Conservation (phyloP, 2,888 invertebrate genomes). For the Hoplodrina ambigua region DNA sequence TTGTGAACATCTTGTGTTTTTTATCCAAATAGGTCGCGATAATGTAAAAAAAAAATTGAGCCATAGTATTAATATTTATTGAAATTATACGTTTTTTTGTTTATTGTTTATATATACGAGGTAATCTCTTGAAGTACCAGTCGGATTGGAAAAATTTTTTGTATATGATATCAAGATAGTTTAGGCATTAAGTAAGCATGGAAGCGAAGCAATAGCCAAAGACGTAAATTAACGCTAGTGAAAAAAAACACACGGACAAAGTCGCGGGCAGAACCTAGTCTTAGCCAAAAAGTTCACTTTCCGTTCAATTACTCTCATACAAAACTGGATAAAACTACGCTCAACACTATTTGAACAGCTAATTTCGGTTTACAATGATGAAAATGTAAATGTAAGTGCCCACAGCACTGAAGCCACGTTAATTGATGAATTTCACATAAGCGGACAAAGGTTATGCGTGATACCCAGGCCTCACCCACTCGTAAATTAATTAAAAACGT, state of each 20-base stretch:
- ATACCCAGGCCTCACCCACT: constrained; percentile 75
- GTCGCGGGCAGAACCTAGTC: too few relatives aligned
- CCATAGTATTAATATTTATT: too few relatives aligned
- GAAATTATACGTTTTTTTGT: too few relatives aligned
- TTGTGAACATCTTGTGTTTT: background rate
- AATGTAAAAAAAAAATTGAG: background rate
- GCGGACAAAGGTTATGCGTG: constrained; percentile 76
- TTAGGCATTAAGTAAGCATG: too few relatives aligned
- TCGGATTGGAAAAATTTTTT: too few relatives aligned
- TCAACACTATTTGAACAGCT: constrained; percentile 42
- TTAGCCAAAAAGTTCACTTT: background rate
- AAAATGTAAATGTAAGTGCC: constrained; percentile 68
- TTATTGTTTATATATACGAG: too few relatives aligned
- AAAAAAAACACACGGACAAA: background rate
- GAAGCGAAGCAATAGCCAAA: too few relatives aligned
- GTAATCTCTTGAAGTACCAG: too few relatives aligned
- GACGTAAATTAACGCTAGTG: too few relatives aligned
- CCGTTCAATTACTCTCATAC: background rate
- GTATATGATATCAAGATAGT: too few relatives aligned
- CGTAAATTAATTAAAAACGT: constrained; percentile 88
- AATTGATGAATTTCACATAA: constrained; percentile 83
- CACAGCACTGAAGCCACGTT: constrained; percentile 66
- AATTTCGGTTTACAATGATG: constrained; percentile 50
- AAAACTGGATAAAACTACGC: constrained; percentile 10
- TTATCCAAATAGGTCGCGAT: background rate